These are phyloP conservation scores for Paguma larvata DNA, from an alignment of 2,797 vertebrate genomes.

Conservation along the genomic window DNA sequence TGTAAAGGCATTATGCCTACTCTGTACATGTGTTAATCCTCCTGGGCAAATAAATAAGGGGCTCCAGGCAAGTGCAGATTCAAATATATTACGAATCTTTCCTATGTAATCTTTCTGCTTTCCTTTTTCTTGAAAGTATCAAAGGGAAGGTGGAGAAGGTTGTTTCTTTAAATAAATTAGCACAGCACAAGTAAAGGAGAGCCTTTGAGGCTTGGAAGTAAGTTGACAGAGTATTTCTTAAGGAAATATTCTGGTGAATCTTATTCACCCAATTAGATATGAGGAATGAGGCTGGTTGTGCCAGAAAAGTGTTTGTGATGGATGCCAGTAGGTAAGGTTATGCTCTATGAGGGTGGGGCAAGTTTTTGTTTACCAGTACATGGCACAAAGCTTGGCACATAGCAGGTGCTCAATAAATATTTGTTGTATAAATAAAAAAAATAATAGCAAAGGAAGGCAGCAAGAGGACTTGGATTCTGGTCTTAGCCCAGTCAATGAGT, in stretches of 20 bases:
- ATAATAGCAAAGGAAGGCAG: neutral
- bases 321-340: neutral
- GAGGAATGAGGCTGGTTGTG: neutral
- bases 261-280: neutral
- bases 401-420: neutral
- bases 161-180: neutral
- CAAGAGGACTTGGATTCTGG: neutral
- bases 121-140: neutral
- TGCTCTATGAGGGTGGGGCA: neutral
- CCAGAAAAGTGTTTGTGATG: neutral
- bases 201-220: neutral
- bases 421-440: neutral
- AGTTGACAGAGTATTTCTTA: neutral
- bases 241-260: neutral
- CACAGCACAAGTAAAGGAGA: neutral
- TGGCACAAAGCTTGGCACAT: neutral
- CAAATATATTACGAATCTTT: neutral
- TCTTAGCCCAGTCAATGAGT: neutral
- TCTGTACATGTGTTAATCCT: neutral
- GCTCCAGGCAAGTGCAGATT: neutral
- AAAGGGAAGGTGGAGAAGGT: neutral
- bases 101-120: neutral
- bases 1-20: neutral
- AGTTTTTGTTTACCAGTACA: neutral
- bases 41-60: neutral